Conservation (phyloP, 1,140 invertebrate species). For the Drosophila sturtevanti region DNA sequence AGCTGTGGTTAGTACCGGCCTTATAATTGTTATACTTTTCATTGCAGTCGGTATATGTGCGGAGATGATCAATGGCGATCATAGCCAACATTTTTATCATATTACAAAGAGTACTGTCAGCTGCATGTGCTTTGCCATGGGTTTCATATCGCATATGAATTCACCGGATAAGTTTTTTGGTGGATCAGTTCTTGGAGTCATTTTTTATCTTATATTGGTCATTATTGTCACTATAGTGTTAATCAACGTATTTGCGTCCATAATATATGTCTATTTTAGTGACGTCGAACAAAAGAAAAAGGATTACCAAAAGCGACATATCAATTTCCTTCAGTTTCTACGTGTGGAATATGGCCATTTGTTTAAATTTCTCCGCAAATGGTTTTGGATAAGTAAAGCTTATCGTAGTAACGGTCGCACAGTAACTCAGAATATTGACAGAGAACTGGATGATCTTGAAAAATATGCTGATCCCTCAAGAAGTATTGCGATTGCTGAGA, state of each 20-base stretch:
- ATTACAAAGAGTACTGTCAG: slow-evolving; percentile 35
- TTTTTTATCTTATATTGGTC: slow-evolving; percentile 46
- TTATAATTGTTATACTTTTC: slow-evolving; percentile 47
- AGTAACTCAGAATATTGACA: slow-evolving; percentile 44
- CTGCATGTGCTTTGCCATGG: slow-evolving; percentile 61
- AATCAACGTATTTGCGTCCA: slow-evolving; percentile 63
- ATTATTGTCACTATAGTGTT: slow-evolving; percentile 54
- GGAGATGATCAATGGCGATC: slow-evolving; percentile 64
- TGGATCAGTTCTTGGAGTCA: slow-evolving; percentile 35
- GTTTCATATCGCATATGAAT: slow-evolving; percentile 23
- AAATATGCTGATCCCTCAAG: no score
- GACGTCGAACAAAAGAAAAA: slow-evolving; percentile 19
- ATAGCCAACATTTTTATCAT: slow-evolving; percentile 27
- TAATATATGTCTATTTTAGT: slow-evolving; percentile 50
- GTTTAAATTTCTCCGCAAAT: not conserved
- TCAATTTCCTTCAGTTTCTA: slow-evolving; percentile 61
- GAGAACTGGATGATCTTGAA: not conserved
- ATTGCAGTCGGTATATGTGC: slow-evolving; percentile 45
- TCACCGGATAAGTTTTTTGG: slow-evolving; percentile 48
- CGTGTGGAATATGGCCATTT: slow-evolving; percentile 35
- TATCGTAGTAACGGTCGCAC: slow-evolving; percentile 36
- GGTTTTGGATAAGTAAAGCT: not conserved
- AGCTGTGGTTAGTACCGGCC: slow-evolving; percentile 34
- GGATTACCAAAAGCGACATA: not conserved
- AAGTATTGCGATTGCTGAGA: not conserved